phyloP scores from a whole-genome alignment of 2,113 vertebrate genomes.

The Callopanchax toddi region DNA sequence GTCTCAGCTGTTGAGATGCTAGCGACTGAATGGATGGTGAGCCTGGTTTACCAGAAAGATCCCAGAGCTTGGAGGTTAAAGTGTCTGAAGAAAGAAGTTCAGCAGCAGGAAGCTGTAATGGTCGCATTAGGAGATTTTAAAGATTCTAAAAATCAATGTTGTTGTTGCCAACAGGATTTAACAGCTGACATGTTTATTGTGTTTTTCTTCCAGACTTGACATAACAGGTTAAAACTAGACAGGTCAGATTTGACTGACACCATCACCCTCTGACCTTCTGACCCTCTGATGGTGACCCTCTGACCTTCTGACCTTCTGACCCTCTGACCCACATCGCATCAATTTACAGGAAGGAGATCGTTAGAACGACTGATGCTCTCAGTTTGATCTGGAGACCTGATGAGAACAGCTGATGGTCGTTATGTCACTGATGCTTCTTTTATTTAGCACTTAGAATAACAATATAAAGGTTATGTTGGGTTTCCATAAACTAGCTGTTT shows the following conservation, averaged over 20 bases:
- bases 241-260: not conserved
- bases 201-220: not conserved
- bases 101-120: not conserved
- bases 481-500: not conserved
- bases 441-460: too few relatives aligned
- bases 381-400: too few relatives aligned
- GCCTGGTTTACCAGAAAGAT: not conserved
- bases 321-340: not conserved
- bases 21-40: not conserved
- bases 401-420: too few relatives aligned
- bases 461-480: too few relatives aligned
- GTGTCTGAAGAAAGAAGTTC: not conserved
- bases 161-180: fast-evolving
- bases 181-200: not conserved
- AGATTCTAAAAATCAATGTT: not conserved
- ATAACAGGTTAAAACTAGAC: not conserved
- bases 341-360: conserved; percentile 37
- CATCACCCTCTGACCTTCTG: too few relatives aligned
- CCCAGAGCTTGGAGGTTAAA: not conserved
- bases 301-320: too few relatives aligned
- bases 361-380: conserved; percentile 22
- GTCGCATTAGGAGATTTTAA: not conserved
- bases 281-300: too few relatives aligned
- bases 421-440: too few relatives aligned
- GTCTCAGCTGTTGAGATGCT: not conserved